These are phyloP conservation scores for Drosophila yooni DNA, from an alignment of 2,888 invertebrate species.

Conservation along the genomic window DNA sequence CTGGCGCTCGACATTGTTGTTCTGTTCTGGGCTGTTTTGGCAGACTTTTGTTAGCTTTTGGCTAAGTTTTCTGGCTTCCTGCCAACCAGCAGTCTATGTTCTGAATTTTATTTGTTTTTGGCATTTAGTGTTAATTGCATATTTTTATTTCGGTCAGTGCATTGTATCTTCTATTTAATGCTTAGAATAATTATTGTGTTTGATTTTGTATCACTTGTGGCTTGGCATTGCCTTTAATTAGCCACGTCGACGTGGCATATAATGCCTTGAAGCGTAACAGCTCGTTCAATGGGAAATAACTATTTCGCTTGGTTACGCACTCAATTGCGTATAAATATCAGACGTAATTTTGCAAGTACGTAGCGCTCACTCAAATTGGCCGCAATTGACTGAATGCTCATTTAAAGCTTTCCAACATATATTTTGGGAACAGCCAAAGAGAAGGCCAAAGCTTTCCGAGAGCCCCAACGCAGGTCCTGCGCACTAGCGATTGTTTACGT, in stretches of 20 bases:
- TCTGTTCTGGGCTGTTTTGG: conserved; percentile 16
- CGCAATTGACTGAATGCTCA: conserved; percentile 74
- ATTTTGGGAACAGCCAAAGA: conserved; percentile 23
- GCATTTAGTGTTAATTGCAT: conserved; percentile 47
- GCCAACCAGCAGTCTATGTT: conserved; percentile 42
- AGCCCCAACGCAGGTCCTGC: conserved; percentile 67
- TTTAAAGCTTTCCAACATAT: conserved; percentile 63
- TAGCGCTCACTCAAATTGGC: conserved; percentile 59
- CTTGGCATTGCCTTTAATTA: conserved; percentile 70
- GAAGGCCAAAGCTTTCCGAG: conserved; percentile 43
- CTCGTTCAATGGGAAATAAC: conserved; percentile 38
- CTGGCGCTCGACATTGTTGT: conserved; percentile 73
- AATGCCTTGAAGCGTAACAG: conserved; percentile 23
- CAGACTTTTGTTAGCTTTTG: conserved; percentile 19
- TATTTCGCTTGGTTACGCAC: conserved; percentile 35
- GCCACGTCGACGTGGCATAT: conserved; percentile 50
- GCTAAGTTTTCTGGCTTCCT: conserved; percentile 55
- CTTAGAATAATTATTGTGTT: conserved; percentile 15
- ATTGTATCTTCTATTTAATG: conserved; percentile 7
- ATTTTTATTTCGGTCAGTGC: conserved; percentile 11
- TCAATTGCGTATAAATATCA: conserved; percentile 15
- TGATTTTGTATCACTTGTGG: conserved; percentile 43
- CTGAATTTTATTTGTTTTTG: conserved; percentile 32
- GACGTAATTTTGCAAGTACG: conserved; percentile 12
- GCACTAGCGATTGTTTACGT: conserved; percentile 76